Conservation (phyloP, 2,113 vertebrate genomes). For the Percopsis transmontana region DNA sequence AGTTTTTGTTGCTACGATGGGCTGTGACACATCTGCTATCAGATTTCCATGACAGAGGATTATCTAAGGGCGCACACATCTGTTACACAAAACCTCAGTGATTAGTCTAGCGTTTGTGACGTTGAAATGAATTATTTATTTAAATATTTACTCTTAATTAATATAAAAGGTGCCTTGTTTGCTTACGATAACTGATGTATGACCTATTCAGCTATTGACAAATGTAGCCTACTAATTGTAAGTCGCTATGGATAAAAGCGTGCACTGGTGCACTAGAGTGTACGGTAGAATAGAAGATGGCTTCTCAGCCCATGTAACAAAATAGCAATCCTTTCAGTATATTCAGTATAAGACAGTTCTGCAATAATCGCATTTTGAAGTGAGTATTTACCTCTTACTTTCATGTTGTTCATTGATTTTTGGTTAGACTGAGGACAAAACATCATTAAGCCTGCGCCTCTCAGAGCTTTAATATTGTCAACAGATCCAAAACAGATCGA, state of each 20-base stretch:
- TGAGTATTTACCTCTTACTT: neutral
- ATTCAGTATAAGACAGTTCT: neutral
- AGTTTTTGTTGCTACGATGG: slow-evolving; percentile 31
- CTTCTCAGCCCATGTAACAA: neutral
- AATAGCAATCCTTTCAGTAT: neutral
- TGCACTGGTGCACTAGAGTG: neutral
- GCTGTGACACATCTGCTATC: slow-evolving; percentile 32
- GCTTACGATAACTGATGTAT: too few species aligned
- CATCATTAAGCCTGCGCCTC: neutral
- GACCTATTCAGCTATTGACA: too few species aligned
- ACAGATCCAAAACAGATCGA: neutral
- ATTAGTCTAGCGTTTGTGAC: slow-evolving; percentile 31
- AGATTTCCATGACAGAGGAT: slow-evolving; percentile 43
- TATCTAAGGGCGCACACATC: slow-evolving; percentile 60
- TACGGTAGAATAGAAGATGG: neutral
- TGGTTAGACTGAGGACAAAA: too few species aligned
- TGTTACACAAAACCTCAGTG: slow-evolving; percentile 42
- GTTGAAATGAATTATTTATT: slow-evolving; percentile 62
- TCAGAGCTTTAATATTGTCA: neutral
- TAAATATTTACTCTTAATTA: slow-evolving; percentile 42
- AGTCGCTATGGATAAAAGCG: slow-evolving; percentile 13
- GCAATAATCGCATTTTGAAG: neutral
- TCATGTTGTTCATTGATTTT: neutral
- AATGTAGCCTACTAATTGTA: too few species aligned
- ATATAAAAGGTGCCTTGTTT: slow-evolving; percentile 45